Evolutionary conservation across 2,797 vertebrate species (phyloP).

Genomic region (Bradypus variegatus): DNA sequence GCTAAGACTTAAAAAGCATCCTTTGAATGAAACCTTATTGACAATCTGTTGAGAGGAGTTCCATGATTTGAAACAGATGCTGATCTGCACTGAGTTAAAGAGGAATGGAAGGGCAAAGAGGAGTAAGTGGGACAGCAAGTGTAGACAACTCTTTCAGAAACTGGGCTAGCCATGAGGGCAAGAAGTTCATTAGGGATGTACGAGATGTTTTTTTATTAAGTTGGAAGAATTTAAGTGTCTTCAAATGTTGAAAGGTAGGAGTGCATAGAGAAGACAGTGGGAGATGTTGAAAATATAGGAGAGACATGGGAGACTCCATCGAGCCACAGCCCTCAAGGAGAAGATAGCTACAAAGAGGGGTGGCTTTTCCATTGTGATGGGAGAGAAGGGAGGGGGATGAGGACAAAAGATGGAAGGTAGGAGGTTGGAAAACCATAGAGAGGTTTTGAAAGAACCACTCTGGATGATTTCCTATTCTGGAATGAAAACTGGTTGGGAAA

Average conservation of each 20-base stretch:
- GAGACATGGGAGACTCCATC: neutral
- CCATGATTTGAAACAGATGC: neutral
- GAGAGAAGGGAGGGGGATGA: neutral
- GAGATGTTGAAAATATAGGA: neutral
- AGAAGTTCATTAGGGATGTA: neutral
- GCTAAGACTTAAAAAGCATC: neutral
- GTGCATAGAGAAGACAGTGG: neutral
- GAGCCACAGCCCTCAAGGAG: rapidly evolving
- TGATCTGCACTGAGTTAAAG: neutral
- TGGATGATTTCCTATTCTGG: neutral
- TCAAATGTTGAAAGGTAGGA: neutral
- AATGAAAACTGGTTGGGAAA: neutral
- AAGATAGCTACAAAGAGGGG: rapidly evolving
- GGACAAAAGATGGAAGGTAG: too few relatives aligned
- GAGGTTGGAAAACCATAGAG: neutral
- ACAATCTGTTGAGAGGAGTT: neutral
- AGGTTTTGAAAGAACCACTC: neutral
- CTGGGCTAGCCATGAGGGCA: too few relatives aligned
- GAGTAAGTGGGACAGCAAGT: too few relatives aligned
- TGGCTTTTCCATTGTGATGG: neutral
- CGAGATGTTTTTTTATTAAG: neutral
- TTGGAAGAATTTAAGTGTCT: neutral
- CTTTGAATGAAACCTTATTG: neutral
- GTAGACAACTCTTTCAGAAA: neutral
- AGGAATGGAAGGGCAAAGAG: neutral